phyloP scores from a whole-genome alignment of 2,888 invertebrate species.

The Sialis lutaria region DNA sequence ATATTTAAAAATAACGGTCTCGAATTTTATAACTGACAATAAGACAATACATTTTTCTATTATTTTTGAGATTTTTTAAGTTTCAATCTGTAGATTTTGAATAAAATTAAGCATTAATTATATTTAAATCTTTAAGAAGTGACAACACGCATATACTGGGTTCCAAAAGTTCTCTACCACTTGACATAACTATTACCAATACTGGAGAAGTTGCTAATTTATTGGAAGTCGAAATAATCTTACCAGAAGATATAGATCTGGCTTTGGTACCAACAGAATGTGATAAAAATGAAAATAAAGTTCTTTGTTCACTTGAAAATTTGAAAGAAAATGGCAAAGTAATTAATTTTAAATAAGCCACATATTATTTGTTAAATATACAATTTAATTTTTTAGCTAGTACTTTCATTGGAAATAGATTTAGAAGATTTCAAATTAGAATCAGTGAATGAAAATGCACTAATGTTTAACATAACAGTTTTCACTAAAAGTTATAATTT shows the following conservation, averaged over 20 bases:
- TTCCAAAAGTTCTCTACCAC: constrained; percentile 16
- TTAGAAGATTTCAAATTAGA: constrained; percentile 15
- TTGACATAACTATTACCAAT: constrained; percentile 22
- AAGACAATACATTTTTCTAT: background rate
- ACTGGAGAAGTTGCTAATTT: constrained; percentile 30
- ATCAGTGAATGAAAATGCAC: constrained; percentile 7
- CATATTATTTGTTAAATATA: background rate
- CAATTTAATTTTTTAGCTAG: constrained; percentile 12
- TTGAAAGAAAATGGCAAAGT: background rate
- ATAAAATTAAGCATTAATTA: background rate
- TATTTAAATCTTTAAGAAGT: background rate
- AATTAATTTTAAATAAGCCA: background rate
- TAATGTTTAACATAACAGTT: constrained; percentile 16
- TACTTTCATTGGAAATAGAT: constrained; percentile 16
- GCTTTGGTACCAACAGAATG: constrained; percentile 19
- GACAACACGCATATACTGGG: constrained; percentile 15
- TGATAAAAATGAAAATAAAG: background rate
- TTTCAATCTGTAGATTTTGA: too few relatives aligned
- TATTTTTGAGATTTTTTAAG: constrained; percentile 1
- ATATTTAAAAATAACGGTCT: too few relatives aligned
- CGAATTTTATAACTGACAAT: too few relatives aligned
- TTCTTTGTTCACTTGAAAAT: background rate
- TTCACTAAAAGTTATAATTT: constrained; percentile 22
- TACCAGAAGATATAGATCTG: constrained; percentile 23
- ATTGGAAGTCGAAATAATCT: constrained; percentile 26